Conservation (phyloP, 2,113 vertebrate species). For the Herpailurus yagouaroundi region DNA sequence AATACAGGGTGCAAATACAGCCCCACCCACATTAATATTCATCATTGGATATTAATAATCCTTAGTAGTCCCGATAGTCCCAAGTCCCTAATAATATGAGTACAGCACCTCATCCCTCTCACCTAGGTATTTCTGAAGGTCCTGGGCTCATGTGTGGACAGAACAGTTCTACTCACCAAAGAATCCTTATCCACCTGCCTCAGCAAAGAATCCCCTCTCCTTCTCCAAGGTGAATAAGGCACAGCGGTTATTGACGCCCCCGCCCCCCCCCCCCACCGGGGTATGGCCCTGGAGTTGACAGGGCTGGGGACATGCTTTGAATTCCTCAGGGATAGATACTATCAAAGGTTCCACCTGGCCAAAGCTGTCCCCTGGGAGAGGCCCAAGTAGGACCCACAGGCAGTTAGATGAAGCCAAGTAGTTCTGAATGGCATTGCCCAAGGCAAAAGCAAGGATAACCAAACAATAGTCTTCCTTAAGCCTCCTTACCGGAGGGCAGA, state of each 20-base stretch:
- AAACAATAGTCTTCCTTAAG: not conserved
- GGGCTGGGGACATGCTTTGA: not conserved
- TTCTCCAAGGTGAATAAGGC: not conserved
- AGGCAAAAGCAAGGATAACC: not conserved
- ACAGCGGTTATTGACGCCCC: accelerated
- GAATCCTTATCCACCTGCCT: not conserved
- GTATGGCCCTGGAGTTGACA: not conserved
- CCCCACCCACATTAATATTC: not conserved
- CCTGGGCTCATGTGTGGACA: not conserved
- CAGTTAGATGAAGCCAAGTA: not conserved
- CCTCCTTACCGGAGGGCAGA: not conserved
- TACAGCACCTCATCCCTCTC: not conserved
- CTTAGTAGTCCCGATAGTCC: too few species aligned
- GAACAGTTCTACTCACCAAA: not conserved
- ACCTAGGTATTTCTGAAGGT: not conserved
- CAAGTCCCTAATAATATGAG: not conserved
- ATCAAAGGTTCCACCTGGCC: not conserved
- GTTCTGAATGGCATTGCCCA: not conserved
- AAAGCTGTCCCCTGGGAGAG: not conserved
- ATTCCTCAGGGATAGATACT: not conserved
- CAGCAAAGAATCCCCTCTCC: not conserved
- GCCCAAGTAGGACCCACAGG: not conserved
- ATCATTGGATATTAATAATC: not conserved
- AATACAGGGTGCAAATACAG: not conserved
- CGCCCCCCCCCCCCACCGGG: too few species aligned